These are phyloP conservation scores for Taeniopygia guttata DNA, from an alignment of 2,797 vertebrate species.

Conservation along the genomic window DNA sequence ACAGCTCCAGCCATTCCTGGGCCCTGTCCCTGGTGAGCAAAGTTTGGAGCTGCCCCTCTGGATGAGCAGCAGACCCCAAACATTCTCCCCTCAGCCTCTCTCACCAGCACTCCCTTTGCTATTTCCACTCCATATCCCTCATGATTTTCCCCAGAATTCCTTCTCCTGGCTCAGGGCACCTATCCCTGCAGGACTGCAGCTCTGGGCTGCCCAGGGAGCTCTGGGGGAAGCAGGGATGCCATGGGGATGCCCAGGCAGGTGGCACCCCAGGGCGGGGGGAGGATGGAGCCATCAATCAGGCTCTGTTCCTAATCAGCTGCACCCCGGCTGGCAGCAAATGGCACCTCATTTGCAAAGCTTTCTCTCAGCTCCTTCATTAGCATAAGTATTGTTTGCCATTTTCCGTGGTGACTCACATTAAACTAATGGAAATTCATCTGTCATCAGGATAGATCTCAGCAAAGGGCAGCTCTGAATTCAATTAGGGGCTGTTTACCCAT, in stretches of 20 bases:
- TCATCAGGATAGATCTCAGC: neutral
- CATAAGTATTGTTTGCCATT: conserved; percentile 61
- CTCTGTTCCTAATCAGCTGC: neutral
- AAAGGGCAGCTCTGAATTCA: conserved; percentile 35
- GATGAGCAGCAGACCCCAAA: neutral
- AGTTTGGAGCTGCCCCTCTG: neutral
- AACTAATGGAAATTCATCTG: conserved; percentile 36
- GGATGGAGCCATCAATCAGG: neutral
- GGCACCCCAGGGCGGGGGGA: neutral
- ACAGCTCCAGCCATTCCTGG: neutral
- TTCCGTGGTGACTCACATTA: conserved; percentile 15
- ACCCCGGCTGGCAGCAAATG: conserved; percentile 4
- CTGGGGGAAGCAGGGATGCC: accelerated
- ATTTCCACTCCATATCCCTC: accelerated
- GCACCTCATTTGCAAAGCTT: conserved; percentile 13
- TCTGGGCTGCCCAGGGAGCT: neutral
- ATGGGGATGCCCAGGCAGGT: accelerated
- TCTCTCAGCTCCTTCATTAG: conserved; percentile 25
- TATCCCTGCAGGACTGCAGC: neutral
- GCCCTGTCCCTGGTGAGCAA: neutral
- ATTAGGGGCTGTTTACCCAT: neutral
- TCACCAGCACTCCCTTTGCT: neutral
- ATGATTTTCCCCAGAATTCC: neutral
- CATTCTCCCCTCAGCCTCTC: neutral
- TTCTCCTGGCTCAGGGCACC: neutral